Percentiles rank a stretch among this genome's conserved stretches.
phyloP scores from a whole-genome alignment of 2,797 vertebrate genomes.

The Argentina silus region DNA sequence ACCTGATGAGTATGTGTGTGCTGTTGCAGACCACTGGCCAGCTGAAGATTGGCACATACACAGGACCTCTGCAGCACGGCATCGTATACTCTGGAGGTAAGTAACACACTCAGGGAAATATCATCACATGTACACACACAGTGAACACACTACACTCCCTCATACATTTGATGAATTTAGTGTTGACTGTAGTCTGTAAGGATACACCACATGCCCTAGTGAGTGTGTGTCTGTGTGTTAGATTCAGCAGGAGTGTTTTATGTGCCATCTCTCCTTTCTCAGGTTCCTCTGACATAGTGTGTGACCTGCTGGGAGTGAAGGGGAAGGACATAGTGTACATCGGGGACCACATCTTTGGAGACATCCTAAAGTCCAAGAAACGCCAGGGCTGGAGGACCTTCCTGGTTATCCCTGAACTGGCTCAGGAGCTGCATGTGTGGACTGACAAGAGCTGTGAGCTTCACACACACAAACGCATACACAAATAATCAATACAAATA shows the following conservation, averaged over 20 bases:
- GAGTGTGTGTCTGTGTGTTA: no score
- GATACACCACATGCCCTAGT: not conserved
- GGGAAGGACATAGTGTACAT: conserved; percentile 96
- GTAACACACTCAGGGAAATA: conserved; percentile 67
- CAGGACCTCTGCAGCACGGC: conserved; percentile 90
- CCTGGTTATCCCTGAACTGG: conserved; percentile 92
- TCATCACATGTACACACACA: not conserved
- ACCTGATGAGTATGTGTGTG: not conserved
- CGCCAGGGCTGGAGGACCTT: conserved; percentile 96
- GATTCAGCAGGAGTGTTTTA: not conserved
- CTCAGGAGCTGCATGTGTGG: conserved; percentile 95
- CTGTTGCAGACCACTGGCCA: conserved; percentile 85
- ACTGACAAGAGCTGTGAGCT: conserved; percentile 93
- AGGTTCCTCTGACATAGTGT: conserved; percentile 94
- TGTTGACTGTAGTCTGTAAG: not conserved
- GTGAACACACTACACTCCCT: not conserved
- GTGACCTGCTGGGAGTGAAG: conserved; percentile 91
- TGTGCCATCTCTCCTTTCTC: conserved; percentile 5
- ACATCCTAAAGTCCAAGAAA: conserved; percentile 97
- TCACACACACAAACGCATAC: not conserved
- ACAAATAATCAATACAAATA: not conserved
- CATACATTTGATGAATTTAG: not conserved
- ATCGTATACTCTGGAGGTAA: conserved; percentile 96
- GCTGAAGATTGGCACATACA: conserved; percentile 95
- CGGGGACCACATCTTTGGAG: conserved; percentile 95